Conservation (phyloP, 2,797 vertebrate species). For the Ambastaia sidthimunki region DNA sequence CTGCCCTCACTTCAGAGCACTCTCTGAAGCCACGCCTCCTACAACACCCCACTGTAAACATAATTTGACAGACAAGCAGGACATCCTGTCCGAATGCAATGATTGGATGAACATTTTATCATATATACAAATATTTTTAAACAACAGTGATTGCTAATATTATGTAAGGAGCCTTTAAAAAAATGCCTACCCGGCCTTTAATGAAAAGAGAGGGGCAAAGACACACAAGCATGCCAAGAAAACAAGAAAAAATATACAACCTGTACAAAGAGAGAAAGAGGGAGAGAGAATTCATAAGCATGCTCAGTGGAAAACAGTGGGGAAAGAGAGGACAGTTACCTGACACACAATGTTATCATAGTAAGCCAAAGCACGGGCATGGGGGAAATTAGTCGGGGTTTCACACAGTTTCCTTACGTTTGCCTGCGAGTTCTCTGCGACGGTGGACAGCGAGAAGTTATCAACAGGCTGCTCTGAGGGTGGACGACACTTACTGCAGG, state of each 20-base stretch:
- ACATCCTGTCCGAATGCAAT: no score
- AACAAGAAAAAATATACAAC: background rate
- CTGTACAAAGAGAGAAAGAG: background rate
- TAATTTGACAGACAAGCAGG: no score
- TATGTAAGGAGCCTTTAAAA: no score
- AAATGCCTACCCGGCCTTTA: background rate
- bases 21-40: no score
- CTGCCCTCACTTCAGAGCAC: no score
- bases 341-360: constrained; percentile 91
- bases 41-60: no score
- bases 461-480: constrained; percentile 94
- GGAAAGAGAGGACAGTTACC: constrained; percentile 75
- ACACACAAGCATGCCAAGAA: background rate
- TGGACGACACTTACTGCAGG: constrained; percentile 85
- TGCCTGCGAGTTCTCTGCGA: constrained; percentile 94
- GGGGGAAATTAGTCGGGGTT: constrained; percentile 78
- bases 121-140: no score
- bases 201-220: constrained; percentile 24
- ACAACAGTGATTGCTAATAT: no score
- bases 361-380: constrained; percentile 85
- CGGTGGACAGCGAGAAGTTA: constrained; percentile 96
- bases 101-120: no score
- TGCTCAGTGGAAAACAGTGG: constrained; percentile 23
- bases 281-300: background rate
- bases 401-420: constrained; percentile 91